phyloP scores from a whole-genome alignment of 2,797 vertebrate genomes.

The Gallirallus australis region DNA sequence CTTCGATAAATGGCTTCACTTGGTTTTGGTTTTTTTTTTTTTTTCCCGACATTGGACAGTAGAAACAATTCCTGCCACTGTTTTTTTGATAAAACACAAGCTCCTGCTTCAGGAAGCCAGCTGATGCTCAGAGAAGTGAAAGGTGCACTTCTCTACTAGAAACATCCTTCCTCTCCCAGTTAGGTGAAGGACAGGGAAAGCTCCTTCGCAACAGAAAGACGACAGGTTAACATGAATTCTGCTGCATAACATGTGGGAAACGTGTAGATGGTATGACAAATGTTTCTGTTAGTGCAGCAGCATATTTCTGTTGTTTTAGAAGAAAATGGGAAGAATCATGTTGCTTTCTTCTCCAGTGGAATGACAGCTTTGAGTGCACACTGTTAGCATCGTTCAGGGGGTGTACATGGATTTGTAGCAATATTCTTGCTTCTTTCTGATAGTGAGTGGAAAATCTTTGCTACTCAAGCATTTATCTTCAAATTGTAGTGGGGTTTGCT shows the following conservation, averaged over 20 bases:
- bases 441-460: not conserved
- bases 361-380: not conserved
- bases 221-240: not conserved
- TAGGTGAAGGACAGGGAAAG: not conserved
- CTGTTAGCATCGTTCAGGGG: not conserved
- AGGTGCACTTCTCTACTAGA: not conserved
- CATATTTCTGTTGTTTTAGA: not conserved
- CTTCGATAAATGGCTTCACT: constrained; percentile 82
- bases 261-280: not conserved
- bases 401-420: not conserved
- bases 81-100: constrained; percentile 75
- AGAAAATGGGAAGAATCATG: not conserved
- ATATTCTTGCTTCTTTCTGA: not conserved
- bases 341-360: not conserved
- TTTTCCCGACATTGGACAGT: constrained; percentile 78
- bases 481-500: not conserved
- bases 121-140: constrained; percentile 76
- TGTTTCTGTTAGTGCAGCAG: not conserved
- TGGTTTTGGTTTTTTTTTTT: constrained; percentile 73
- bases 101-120: constrained; percentile 76
- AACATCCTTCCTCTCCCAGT: not conserved
- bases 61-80: constrained; percentile 73
- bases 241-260: not conserved
- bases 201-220: not conserved
- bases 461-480: not conserved